A percentile compares a stretch with the other conserved stretches of the same genome.
Conservation (phyloP, 2,888 invertebrate genomes). For the Steromphala cineraria region DNA sequence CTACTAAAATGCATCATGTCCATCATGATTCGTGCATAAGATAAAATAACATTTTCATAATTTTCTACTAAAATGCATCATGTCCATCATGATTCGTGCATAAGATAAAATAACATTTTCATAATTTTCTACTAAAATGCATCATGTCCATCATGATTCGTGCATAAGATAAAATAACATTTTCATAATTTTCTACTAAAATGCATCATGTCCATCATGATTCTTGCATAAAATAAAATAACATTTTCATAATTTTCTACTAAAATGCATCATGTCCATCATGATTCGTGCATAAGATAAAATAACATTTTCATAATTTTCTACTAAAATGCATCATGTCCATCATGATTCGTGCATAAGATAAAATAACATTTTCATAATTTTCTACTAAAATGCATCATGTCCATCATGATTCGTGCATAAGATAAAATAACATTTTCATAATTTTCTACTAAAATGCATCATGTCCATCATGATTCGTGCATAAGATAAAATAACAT, state of each 20-base stretch:
- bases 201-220: not conserved
- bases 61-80: not conserved
- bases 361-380: not conserved
- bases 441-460: not conserved
- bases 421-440: too few relatives aligned
- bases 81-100: not conserved
- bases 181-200: not conserved
- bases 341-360: not conserved
- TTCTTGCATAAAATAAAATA: not conserved
- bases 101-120: too few relatives aligned
- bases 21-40: not conserved
- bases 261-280: not conserved
- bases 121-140: not conserved
- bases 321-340: not conserved
- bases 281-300: not conserved
- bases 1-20: not conserved
- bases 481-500: not conserved
- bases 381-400: not conserved
- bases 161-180: not conserved
- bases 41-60: not conserved
- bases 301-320: not conserved
- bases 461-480: not conserved
- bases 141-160: not conserved
- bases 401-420: not conserved
- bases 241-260: not conserved